Percentiles rank a stretch among this genome's conserved stretches.
Conservation (phyloP, 2,113 vertebrate genomes). For the Nothoprocta perdicaria region DNA sequence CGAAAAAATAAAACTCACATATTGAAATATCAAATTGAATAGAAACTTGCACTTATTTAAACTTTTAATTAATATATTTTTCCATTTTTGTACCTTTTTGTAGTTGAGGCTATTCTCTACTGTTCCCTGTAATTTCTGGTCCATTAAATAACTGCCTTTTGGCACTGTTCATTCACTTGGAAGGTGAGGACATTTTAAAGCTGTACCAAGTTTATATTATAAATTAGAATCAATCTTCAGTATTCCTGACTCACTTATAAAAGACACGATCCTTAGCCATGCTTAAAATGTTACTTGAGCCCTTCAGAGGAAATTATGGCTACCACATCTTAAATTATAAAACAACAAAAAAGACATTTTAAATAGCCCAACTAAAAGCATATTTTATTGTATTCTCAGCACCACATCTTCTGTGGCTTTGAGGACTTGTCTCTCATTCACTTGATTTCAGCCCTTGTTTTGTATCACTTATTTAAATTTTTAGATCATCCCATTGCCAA, state of each 20-base stretch:
- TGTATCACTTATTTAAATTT: not conserved
- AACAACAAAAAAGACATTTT: not conserved
- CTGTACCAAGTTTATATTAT: not conserved
- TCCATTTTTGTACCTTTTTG: not conserved
- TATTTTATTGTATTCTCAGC: not conserved
- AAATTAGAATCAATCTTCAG: not conserved
- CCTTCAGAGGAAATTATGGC: not conserved
- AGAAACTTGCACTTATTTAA: not conserved
- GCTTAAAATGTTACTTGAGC: not conserved
- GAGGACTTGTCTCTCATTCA: not conserved
- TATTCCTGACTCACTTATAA: not conserved
- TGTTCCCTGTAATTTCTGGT: not conserved
- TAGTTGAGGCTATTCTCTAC: not conserved
- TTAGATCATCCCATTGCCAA: not conserved
- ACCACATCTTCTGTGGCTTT: not conserved
- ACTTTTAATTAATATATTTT: slow-evolving; percentile 8
- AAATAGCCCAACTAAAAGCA: not conserved
- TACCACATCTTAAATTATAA: not conserved
- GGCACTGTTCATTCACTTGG: not conserved
- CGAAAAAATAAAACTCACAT: not conserved
- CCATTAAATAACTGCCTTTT: not conserved
- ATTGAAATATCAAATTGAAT: slow-evolving; percentile 22
- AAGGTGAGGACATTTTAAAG: not conserved
- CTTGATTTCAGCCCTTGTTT: not conserved
- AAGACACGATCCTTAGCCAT: not conserved